Evolutionary conservation across 2,888 invertebrate genomes (phyloP), one percentile per base, ranked within the genome.

Genomic region (Euproctis similis): DNA sequence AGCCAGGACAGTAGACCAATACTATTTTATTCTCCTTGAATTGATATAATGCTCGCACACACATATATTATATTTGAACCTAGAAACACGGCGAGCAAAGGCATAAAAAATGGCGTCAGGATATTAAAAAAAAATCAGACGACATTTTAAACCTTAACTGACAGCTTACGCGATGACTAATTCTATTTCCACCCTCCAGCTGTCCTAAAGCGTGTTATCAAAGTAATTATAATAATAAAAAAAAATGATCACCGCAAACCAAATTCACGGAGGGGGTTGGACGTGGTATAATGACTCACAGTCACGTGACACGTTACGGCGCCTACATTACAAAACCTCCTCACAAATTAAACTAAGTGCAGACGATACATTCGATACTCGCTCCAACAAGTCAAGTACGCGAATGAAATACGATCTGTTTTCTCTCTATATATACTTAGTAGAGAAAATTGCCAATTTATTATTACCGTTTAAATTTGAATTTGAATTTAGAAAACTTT

Each of bases 261-360:
- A 13, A 39, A 38, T 42, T 40, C 36, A 38, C 28, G 18, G 33
- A 44, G 51, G 51, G 48, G n/a, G n/a, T n/a, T 48, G 36, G 28
- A 35, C 31, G 38, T n/a, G 27, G 34, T 37, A 41, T 38, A 52
- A 63, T 55, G 59, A 54, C 45, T 49, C 36, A 44, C 40, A 50
- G 60, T 61, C 64, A 62, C 63, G 61, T 60, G 51, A 57, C 45
- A 44, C 43, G 48, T 46, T 39, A 46, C 56, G 42, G 44, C 43
- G 38, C 36, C 35, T 44, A 43, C 42, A 42, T 52, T 52, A 50
- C 42, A 44, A 46, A n/a, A 42, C 42, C 42, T 43, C 59, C 62
- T 62, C 55, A 52, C 60, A 57, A 65, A 69, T 70, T 74, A 67
- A 52, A 39, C 56, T 53, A 54, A 69, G 70, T 70, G 71, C 66